phyloP scores from a whole-genome alignment of 2,888 invertebrate species.

The Camptogramma bilineatum region DNA sequence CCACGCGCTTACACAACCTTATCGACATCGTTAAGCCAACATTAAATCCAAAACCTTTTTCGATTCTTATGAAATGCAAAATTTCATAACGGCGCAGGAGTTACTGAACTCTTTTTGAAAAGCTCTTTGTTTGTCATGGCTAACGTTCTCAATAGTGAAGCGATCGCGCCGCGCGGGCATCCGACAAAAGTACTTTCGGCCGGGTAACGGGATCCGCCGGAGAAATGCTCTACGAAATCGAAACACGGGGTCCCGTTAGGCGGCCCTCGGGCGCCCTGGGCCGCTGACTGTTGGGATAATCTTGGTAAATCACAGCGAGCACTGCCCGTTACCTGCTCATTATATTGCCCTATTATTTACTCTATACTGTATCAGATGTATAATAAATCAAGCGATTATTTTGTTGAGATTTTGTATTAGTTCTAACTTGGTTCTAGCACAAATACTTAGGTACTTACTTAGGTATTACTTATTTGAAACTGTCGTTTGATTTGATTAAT shows the following conservation, averaged over 20 bases:
- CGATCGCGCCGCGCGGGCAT: constrained; percentile 68
- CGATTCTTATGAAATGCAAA: constrained; percentile 40
- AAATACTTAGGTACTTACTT: too few relatives aligned
- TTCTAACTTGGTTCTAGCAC: neutral
- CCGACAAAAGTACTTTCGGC: constrained; percentile 83
- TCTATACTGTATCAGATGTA: constrained; percentile 24
- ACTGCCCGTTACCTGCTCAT: constrained; percentile 57
- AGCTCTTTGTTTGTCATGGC: constrained; percentile 72
- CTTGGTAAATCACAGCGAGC: constrained; percentile 70
- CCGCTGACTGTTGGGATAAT: constrained; percentile 64
- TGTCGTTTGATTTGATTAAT: too few relatives aligned
- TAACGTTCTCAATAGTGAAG: constrained; percentile 79
- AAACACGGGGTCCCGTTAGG: constrained; percentile 83
- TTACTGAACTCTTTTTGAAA: constrained; percentile 62
- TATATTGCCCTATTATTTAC: constrained; percentile 47
- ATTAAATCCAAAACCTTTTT: constrained; percentile 36
- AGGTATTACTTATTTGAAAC: too few relatives aligned
- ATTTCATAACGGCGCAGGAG: constrained; percentile 51
- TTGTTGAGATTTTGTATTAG: neutral
- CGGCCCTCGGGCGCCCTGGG: constrained; percentile 69
- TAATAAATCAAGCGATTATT: constrained; percentile 4
- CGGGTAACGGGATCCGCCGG: constrained; percentile 81
- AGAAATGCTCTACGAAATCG: constrained; percentile 86
- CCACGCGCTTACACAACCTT: constrained; percentile 79
- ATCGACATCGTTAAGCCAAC: constrained; percentile 53